Evolutionary conservation across 1,140 invertebrate genomes (phyloP), one percentile per base, ranked within the genome.

Genomic region (Drosophila dunni): DNA sequence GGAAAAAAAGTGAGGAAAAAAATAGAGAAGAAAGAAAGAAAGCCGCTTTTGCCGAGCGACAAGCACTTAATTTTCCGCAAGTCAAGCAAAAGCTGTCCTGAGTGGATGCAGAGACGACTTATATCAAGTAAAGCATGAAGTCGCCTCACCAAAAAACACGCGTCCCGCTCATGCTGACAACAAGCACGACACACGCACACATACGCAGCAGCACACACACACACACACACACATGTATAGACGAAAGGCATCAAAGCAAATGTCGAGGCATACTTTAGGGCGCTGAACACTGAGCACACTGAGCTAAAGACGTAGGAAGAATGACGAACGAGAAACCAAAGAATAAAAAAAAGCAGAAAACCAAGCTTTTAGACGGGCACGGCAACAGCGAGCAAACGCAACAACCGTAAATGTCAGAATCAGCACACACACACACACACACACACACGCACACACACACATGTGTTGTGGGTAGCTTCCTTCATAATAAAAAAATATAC

Each of bases 231-330:
- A 63, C 40, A 68, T 36, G 9, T 50, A 60, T 15, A 42, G 10
- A 13, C 65, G 42, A 64, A 33, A 54, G 72, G 78, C 82, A 81
- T 85, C 82, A 85, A 85, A 85, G 82, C 82, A 81, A 29, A 81
- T 85, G 79, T 79, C 67, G 45, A 61, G 75, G 80, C 80, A 86
- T 86, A 89, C 80, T 86, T 84, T 80, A 74, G 76, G 80, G 84
- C 83, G 83, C 58, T 64, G 20, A 54, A 10, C 44, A 15, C 45
- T 66, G 40, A 20, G 20, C 42, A 50, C n/a, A 50, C n/a, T 29
- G 36, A 67, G 65, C 46, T 40, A 24, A 20, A 57, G 51, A 50
- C 36, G 29, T 45, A 33, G 48, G 1, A 40, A 46, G 62, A 65
- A 17, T 17, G 9, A 71, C 24, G 24, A 29, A 29, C 24, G 24